Evolutionary conservation across 1,140 invertebrate genomes (phyloP).

Genomic region (Papilio aristodemus): DNA sequence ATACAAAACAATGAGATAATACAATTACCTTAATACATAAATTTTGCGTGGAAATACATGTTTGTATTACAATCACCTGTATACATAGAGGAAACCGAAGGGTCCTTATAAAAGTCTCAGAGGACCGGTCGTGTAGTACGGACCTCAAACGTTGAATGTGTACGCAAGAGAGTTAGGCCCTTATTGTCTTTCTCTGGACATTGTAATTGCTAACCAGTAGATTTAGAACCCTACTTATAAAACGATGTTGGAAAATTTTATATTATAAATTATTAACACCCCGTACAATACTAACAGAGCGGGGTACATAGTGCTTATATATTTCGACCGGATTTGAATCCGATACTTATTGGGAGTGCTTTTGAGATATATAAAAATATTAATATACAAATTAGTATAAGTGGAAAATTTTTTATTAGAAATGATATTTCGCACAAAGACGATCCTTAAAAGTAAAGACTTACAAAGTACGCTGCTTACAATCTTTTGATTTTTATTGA

Average conservation of each 20-base stretch:
- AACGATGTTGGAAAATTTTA: not conserved
- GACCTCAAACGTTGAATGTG: not conserved
- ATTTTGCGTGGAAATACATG: too few species aligned
- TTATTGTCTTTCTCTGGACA: not conserved
- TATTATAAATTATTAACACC: too few species aligned
- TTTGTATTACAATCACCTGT: too few species aligned
- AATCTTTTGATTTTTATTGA: slow-evolving; percentile 28
- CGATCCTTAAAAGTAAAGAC: not conserved
- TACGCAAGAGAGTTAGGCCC: not conserved
- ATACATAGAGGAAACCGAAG: slow-evolving; percentile 38
- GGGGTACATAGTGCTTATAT: too few species aligned
- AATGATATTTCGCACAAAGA: not conserved
- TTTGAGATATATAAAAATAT: too few species aligned
- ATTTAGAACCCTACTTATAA: not conserved
- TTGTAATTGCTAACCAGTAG: not conserved
- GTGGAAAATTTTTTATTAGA: not conserved
- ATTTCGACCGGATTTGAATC: not conserved
- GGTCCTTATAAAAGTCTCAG: slow-evolving; percentile 32
- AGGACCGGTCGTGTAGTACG: slow-evolving; percentile 31
- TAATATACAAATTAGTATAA: too few species aligned
- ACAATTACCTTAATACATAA: too few species aligned
- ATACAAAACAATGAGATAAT: too few species aligned
- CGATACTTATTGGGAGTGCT: not conserved
- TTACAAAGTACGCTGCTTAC: slow-evolving; percentile 13
- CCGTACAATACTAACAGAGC: too few species aligned